Evolutionary conservation across 2,888 invertebrate genomes (phyloP).

Genomic region (Elaeidobius kamerunicus): DNA sequence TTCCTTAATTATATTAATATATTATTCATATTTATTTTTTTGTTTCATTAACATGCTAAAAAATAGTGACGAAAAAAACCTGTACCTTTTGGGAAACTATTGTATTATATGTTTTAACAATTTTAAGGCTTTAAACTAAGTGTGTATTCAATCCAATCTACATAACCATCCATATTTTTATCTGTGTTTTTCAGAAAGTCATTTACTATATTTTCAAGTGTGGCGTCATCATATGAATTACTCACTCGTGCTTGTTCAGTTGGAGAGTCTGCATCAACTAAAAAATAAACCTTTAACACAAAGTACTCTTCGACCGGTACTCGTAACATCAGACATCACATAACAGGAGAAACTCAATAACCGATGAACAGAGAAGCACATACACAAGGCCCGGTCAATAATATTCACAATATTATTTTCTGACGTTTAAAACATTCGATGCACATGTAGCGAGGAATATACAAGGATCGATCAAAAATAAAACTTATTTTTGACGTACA

Average conservation of each 20-base stretch:
- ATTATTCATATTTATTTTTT: neutral
- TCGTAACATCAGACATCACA: neutral
- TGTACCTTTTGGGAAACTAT: neutral
- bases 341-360: neutral
- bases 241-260: slow-evolving; percentile 14
- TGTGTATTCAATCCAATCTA: slow-evolving; percentile 63
- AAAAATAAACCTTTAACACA: slow-evolving; percentile 5
- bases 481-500: too few species aligned
- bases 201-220: slow-evolving; percentile 57
- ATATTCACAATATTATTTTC: neutral
- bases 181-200: slow-evolving; percentile 65
- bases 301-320: neutral
- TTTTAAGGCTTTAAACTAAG: slow-evolving; percentile 30
- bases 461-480: too few species aligned
- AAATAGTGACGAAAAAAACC: neutral
- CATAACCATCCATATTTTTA: slow-evolving; percentile 69
- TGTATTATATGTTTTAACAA: neutral
- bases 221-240: slow-evolving; percentile 49
- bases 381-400: neutral
- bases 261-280: slow-evolving; percentile 21
- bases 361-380: neutral
- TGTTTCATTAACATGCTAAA: too few species aligned
- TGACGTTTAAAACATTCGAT: too few species aligned
- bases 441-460: too few species aligned
- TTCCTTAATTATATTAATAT: neutral